Percentiles rank a stretch among this genome's conserved stretches.
Evolutionary conservation across 2,797 vertebrate species (phyloP).

Genomic region (Gorsachius magnificus): DNA sequence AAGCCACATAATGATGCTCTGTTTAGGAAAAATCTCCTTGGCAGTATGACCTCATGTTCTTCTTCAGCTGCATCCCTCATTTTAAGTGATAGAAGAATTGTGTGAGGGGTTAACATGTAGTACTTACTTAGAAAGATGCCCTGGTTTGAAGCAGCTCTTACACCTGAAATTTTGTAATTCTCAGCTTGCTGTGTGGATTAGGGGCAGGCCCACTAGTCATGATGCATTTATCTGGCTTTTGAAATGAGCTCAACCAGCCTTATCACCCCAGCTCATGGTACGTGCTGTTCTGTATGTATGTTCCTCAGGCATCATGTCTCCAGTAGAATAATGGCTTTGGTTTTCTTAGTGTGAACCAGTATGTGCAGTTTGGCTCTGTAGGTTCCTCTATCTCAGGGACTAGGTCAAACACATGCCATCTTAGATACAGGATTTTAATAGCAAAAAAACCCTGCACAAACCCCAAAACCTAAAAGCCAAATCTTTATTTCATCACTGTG

Average conservation of each 20-base stretch:
- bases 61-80: not conserved
- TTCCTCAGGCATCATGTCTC: not conserved
- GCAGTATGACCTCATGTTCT: not conserved
- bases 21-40: not conserved
- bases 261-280: not conserved
- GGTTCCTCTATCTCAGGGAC: not conserved
- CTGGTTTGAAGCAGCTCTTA: not conserved
- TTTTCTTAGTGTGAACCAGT: not conserved
- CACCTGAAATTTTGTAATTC: not conserved
- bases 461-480: too few relatives aligned
- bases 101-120: not conserved
- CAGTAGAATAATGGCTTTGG: not conserved
- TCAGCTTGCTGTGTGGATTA: not conserved
- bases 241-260: not conserved
- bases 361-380: not conserved
- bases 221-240: not conserved
- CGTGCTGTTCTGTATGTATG: not conserved
- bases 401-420: not conserved
- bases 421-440: not conserved
- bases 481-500: not conserved
- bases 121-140: not conserved
- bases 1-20: not conserved
- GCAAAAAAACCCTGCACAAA: not conserved
- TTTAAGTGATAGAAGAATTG: not conserved
- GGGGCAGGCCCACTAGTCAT: rapidly evolving